A percentile compares a stretch with the other conserved stretches of the same genome.
These are phyloP conservation scores for Chloropsis cyanopogon DNA, from an alignment of 2,113 vertebrate species.

Conservation along the genomic window DNA sequence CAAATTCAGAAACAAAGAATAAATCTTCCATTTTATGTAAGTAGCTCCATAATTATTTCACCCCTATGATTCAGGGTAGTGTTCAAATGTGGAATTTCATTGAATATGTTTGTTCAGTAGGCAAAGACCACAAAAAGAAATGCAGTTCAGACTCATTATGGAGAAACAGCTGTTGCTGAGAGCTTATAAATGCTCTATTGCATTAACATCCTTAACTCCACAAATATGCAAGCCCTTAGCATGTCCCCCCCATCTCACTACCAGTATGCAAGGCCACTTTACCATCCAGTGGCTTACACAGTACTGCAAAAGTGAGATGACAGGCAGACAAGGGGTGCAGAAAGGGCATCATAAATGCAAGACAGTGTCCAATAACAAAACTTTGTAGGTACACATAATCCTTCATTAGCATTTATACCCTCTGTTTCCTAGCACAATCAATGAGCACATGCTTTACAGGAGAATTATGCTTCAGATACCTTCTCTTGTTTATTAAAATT, in stretches of 20 bases:
- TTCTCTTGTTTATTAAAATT: constrained; percentile 4
- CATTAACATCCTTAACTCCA: background rate
- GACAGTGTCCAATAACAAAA: background rate
- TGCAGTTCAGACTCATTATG: background rate
- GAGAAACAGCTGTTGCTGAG: background rate
- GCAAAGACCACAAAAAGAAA: background rate
- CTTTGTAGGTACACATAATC: constrained; percentile 22
- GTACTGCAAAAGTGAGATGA: background rate
- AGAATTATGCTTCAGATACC: background rate
- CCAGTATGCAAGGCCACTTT: background rate
- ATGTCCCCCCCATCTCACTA: background rate
- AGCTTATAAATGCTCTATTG: background rate
- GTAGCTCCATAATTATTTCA: background rate
- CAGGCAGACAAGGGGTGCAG: background rate
- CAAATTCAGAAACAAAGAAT: background rate
- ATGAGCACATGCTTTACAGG: background rate
- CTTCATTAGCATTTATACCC: constrained; percentile 11
- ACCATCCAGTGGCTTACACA: background rate
- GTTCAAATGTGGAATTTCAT: background rate
- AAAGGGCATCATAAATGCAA: background rate
- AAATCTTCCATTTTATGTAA: background rate
- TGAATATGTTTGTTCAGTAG: background rate
- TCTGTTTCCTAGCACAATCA: background rate
- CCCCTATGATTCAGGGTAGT: background rate
- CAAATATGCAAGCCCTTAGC: background rate